These are phyloP conservation scores for Balaeniceps rex DNA, from an alignment of 2,113 vertebrate genomes.

Conservation along the genomic window DNA sequence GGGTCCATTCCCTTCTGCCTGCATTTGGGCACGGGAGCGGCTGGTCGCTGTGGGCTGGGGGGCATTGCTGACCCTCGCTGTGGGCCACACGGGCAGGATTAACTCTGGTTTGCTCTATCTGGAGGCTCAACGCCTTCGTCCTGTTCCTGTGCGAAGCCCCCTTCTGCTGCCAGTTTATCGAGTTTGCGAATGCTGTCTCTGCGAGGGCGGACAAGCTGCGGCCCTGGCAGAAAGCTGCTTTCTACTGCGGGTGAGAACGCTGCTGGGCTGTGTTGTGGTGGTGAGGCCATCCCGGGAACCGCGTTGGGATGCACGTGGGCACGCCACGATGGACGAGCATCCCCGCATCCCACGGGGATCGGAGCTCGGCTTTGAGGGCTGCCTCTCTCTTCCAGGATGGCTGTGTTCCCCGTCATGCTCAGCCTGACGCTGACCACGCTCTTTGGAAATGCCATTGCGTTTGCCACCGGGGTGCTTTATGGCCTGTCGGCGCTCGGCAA, in stretches of 20 bases:
- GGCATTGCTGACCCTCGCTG: accelerated
- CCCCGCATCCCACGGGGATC: accelerated
- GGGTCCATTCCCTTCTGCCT: neutral
- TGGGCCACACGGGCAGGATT: neutral
- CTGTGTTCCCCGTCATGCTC: slow-evolving; percentile 83
- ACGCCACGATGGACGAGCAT: accelerated
- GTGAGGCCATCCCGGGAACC: neutral
- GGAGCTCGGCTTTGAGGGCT: neutral
- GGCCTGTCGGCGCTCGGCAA: slow-evolving; percentile 91
- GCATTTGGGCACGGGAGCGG: accelerated
- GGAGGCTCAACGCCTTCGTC: slow-evolving; percentile 88
- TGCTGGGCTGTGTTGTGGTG: neutral
- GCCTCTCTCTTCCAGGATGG: slow-evolving; percentile 80
- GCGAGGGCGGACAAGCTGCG: slow-evolving; percentile 81
- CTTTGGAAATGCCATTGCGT: slow-evolving; percentile 91
- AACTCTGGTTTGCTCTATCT: neutral
- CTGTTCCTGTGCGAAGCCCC: slow-evolving; percentile 94
- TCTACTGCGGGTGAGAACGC: slow-evolving; percentile 92
- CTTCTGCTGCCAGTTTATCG: slow-evolving; percentile 96
- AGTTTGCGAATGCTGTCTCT: slow-evolving; percentile 87
- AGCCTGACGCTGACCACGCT: slow-evolving; percentile 90
- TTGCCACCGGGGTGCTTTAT: slow-evolving; percentile 91
- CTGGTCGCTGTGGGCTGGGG: neutral
- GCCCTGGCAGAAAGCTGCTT: slow-evolving; percentile 93
- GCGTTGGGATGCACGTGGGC: accelerated